phyloP scores from a whole-genome alignment of 2,888 invertebrate genomes.

The Drosophila neonasuta region DNA sequence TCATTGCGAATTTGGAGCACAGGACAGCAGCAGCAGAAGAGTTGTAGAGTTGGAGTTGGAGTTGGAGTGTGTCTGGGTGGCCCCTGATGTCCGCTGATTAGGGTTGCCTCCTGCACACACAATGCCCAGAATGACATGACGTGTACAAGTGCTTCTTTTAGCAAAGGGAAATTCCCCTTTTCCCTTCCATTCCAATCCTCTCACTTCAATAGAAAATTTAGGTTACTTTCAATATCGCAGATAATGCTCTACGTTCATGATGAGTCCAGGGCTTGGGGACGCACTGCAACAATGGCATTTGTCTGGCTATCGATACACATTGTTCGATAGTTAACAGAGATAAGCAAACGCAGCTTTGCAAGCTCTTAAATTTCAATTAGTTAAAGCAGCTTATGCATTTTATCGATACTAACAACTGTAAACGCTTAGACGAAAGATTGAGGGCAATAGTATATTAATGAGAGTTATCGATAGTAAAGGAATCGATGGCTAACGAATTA shows the following conservation, averaged over 20 bases:
- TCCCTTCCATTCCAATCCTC: background rate
- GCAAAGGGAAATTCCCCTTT: conserved; percentile 7
- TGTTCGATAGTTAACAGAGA: conserved; percentile 20
- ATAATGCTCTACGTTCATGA: conserved; percentile 21
- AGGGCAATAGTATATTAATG: too few relatives aligned
- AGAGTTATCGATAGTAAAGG: too few relatives aligned
- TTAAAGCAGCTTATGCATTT: too few relatives aligned
- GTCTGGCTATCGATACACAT: conserved; percentile 13
- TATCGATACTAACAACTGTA: too few relatives aligned
- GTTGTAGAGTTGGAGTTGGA: background rate
- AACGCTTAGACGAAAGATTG: too few relatives aligned
- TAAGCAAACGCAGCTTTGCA: background rate
- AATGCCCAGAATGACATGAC: conserved; percentile 71
- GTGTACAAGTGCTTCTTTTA: conserved; percentile 64
- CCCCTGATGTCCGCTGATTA: conserved; percentile 65
- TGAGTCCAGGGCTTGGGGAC: background rate
- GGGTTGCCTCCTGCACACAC: conserved; percentile 58
- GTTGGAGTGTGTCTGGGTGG: conserved; percentile 17
- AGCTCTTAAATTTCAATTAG: too few relatives aligned
- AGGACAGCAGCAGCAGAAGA: conserved; percentile 8
- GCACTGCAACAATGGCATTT: background rate
- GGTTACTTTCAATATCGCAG: conserved; percentile 44
- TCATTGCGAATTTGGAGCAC: conserved; percentile 70
- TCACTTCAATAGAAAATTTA: conserved; percentile 46
- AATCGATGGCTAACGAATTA: too few relatives aligned